phyloP scores from a whole-genome alignment of 2,888 invertebrate genomes.

The Scaptomyza tumidula region DNA sequence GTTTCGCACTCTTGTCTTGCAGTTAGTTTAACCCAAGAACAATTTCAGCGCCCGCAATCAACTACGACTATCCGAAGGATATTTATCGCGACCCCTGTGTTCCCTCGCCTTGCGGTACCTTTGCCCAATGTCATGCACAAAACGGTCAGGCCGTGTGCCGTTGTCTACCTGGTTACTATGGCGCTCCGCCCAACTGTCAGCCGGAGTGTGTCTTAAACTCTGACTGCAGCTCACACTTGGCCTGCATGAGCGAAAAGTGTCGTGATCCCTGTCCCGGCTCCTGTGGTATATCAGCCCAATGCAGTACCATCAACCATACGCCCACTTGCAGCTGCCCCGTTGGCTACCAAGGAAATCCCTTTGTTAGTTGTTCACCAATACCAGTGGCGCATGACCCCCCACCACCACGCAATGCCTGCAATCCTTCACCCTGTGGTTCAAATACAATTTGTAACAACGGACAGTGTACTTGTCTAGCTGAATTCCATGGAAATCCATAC shows the following conservation, averaged over 20 bases:
- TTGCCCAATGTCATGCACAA: constrained; percentile 86
- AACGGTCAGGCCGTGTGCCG: constrained; percentile 87
- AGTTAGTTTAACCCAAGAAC: constrained; percentile 14
- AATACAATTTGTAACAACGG: constrained; percentile 90
- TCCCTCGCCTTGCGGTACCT: constrained; percentile 89
- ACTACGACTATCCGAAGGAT: constrained; percentile 67
- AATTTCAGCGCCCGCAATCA: constrained; percentile 66
- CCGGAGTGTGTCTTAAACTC: constrained; percentile 89
- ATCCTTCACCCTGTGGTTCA: constrained; percentile 91
- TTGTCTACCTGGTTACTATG: constrained; percentile 87
- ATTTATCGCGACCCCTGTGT: constrained; percentile 86
- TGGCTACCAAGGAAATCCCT: constrained; percentile 88
- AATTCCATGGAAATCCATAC: constrained; percentile 87
- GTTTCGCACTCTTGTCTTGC: too few species aligned
- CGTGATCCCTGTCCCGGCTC: constrained; percentile 89
- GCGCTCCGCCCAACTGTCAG: constrained; percentile 88
- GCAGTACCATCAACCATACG: constrained; percentile 87
- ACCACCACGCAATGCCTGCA: constrained; percentile 86
- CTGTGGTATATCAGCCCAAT: constrained; percentile 87
- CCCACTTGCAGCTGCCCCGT: constrained; percentile 87
- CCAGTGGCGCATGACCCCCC: constrained; percentile 72
- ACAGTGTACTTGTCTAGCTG: constrained; percentile 88
- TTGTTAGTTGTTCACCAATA: constrained; percentile 85
- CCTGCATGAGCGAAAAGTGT: constrained; percentile 88
- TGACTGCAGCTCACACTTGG: constrained; percentile 88